Conservation (phyloP, 2,888 invertebrate genomes). For the Polietes domitor region DNA sequence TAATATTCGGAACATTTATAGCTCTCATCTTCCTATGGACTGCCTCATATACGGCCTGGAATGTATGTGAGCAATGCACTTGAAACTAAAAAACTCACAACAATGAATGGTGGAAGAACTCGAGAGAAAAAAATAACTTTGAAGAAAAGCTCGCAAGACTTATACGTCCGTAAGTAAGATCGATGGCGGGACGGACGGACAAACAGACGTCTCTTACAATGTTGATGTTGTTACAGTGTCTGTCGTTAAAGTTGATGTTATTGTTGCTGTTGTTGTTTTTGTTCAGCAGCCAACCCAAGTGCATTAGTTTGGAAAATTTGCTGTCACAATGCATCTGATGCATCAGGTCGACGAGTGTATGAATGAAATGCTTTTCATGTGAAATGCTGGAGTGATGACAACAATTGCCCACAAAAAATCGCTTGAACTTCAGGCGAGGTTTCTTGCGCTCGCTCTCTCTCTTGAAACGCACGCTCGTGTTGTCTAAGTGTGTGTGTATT, state of each 20-base stretch:
- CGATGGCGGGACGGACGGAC: neutral
- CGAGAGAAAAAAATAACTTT: neutral
- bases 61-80: neutral
- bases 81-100: neutral
- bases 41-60: too few species aligned
- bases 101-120: neutral
- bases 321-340: neutral
- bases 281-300: neutral
- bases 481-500: neutral
- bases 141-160: neutral
- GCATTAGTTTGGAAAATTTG: conserved; percentile 3
- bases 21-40: too few species aligned
- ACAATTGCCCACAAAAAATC: conserved; percentile 34
- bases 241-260: too few species aligned
- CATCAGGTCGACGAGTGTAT: neutral
- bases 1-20: too few species aligned
- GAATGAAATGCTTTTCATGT: conserved; percentile 21
- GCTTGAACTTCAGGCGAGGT: neutral
- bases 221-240: neutral
- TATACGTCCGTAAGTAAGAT: too few species aligned
- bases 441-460: too few species aligned
- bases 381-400: conserved; percentile 22
- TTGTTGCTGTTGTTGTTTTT: neutral
- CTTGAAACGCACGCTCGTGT: too few species aligned
- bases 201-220: neutral